Conservation (phyloP, 2,888 invertebrate species). For the Ophraella communa region DNA sequence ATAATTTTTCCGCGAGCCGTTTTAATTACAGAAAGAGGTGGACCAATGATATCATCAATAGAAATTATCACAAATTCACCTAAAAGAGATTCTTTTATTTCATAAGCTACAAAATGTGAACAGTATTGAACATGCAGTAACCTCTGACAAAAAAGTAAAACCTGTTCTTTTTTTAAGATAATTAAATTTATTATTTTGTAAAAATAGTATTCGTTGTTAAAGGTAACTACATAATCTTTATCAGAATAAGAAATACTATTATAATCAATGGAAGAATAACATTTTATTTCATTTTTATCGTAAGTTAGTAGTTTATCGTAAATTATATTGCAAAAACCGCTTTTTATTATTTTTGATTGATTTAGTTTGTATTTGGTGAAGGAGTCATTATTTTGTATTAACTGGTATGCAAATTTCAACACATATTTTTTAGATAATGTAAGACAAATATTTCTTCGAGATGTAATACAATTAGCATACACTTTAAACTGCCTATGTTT, state of each 20-base stretch:
- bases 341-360: not conserved
- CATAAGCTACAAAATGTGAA: slow-evolving; percentile 20
- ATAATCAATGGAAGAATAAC: slow-evolving; percentile 2
- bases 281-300: slow-evolving; percentile 1
- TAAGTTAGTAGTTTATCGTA: not conserved
- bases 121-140: not conserved
- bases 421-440: not conserved
- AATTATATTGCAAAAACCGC: slow-evolving; percentile 5
- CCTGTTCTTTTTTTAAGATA: slow-evolving; percentile 14
- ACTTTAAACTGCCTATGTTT: not conserved
- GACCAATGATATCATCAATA: slow-evolving; percentile 2
- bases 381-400: slow-evolving; percentile 13
- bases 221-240: slow-evolving; percentile 2
- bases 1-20: slow-evolving; percentile 11
- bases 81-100: slow-evolving; percentile 9
- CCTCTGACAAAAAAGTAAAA: slow-evolving; percentile 10
- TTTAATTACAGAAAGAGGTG: slow-evolving; percentile 4
- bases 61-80: slow-evolving; percentile 14
- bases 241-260: not conserved
- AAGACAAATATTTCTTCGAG: not conserved
- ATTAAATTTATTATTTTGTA: slow-evolving; percentile 4
- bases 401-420: not conserved
- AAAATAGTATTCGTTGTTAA: slow-evolving; percentile 1
- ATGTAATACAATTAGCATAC: not conserved
- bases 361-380: not conserved